phyloP scores from a whole-genome alignment of 2,888 invertebrate genomes.

The Catocala nupta region DNA sequence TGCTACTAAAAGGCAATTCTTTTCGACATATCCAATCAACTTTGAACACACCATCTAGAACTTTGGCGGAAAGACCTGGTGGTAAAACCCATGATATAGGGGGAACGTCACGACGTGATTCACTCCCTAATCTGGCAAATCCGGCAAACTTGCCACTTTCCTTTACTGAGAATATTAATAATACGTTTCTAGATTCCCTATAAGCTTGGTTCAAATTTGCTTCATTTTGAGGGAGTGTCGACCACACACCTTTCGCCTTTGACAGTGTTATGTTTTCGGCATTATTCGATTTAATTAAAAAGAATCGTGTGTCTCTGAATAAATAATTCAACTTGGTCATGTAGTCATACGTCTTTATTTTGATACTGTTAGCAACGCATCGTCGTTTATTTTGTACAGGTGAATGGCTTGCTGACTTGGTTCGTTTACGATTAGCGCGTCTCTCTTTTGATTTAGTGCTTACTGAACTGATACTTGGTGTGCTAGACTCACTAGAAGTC shows the following conservation, averaged over 20 bases:
- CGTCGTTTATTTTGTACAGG: slow-evolving; percentile 76
- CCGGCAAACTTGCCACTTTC: slow-evolving; percentile 98
- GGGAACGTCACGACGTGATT: slow-evolving; percentile 95
- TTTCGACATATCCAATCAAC: slow-evolving; percentile 99
- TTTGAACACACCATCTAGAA: slow-evolving; percentile 98
- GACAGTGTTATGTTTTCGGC: slow-evolving; percentile 98
- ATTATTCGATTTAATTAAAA: slow-evolving; percentile 99
- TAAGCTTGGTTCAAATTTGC: slow-evolving; percentile 98
- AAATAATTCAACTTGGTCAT: slow-evolving; percentile 96
- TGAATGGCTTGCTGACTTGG: slow-evolving; percentile 77
- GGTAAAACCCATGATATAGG: slow-evolving; percentile 98
- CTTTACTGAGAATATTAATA: slow-evolving; percentile 98
- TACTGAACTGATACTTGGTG: slow-evolving; percentile 93
- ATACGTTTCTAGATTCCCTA: slow-evolving; percentile 96
- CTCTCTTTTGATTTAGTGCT: slow-evolving; percentile 90
- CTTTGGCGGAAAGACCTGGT: slow-evolving; percentile 96
- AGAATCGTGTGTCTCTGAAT: slow-evolving; percentile 97
- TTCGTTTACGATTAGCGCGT: slow-evolving; percentile 87
- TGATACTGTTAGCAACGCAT: slow-evolving; percentile 67
- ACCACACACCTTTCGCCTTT: slow-evolving; percentile 99
- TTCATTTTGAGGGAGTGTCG: slow-evolving; percentile 98
- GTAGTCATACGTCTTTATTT: slow-evolving; percentile 93
- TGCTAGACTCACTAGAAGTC: slow-evolving; percentile 90
- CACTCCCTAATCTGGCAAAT: slow-evolving; percentile 96
- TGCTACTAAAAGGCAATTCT: slow-evolving; percentile 96